Percentiles rank a stretch among this genome's conserved stretches.
These are phyloP conservation scores for Spinus pinus DNA, from an alignment of 2,797 vertebrate genomes.

Conservation along the genomic window DNA sequence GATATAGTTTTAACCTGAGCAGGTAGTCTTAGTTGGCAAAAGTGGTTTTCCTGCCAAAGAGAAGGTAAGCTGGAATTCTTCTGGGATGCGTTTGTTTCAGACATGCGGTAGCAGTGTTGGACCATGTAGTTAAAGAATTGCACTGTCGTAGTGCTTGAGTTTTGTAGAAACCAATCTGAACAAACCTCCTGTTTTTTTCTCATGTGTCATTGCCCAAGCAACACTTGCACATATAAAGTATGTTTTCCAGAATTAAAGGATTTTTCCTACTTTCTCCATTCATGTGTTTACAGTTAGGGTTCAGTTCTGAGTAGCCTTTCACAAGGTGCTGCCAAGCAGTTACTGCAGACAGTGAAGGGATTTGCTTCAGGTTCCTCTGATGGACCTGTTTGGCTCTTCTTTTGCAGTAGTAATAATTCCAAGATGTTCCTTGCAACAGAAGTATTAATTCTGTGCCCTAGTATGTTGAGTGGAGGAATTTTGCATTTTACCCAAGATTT, in stretches of 20 bases:
- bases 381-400: background rate
- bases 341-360: background rate
- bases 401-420: background rate
- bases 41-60: background rate
- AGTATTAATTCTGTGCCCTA: background rate
- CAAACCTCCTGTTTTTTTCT: background rate
- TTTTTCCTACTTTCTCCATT: background rate
- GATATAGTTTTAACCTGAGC: background rate
- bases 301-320: background rate
- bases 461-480: background rate
- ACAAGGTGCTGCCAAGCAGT: background rate
- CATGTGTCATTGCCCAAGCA: background rate
- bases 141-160: background rate
- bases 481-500: background rate
- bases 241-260: background rate
- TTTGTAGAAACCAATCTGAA: background rate
- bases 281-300: background rate
- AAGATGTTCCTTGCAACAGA: background rate
- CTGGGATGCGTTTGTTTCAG: background rate
- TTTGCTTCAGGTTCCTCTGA: background rate
- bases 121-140: background rate
- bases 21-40: background rate
- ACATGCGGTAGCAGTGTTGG: background rate
- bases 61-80: background rate
- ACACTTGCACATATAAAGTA: background rate